Percentiles rank a stretch among this genome's conserved stretches.
phyloP scores from a whole-genome alignment of 92 coral and sea anemone species.

The Diadumene lineata region DNA sequence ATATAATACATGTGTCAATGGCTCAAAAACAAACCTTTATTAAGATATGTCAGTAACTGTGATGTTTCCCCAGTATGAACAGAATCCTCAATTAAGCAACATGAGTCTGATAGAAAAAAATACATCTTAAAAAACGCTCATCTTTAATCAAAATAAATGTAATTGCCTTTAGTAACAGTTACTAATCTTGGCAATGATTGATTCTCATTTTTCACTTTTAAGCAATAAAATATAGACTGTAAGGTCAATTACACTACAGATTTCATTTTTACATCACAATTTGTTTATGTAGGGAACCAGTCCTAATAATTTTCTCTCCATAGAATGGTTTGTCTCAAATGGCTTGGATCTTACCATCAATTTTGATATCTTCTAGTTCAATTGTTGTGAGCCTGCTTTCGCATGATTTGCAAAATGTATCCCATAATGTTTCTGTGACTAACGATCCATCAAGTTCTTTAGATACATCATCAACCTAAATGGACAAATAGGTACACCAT shows the following conservation, averaged over 20 bases:
- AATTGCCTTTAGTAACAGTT: background rate
- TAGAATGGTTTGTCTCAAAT: no score
- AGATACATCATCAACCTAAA: constrained; percentile 41
- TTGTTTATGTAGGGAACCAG: no score
- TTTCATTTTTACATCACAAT: no score
- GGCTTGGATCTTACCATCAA: constrained; percentile 80
- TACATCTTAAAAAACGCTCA: background rate
- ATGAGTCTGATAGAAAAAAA: constrained; percentile 41
- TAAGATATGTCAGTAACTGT: constrained; percentile 59
- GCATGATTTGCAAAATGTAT: constrained; percentile 54
- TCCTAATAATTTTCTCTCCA: no score
- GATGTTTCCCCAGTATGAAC: constrained; percentile 66
- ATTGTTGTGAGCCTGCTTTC: constrained; percentile 57
- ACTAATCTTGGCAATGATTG: no score
- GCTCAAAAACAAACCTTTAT: constrained; percentile 53
- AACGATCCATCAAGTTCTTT: constrained; percentile 45
- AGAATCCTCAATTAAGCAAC: constrained; percentile 68
- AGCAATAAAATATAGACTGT: background rate
- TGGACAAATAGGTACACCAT: background rate
- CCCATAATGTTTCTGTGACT: constrained; percentile 61
- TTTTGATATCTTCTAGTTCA: constrained; percentile 75
- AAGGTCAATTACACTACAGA: no score
- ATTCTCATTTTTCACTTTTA: background rate
- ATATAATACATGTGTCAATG: background rate
- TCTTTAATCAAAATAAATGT: background rate